phyloP scores from a whole-genome alignment of 2,797 vertebrate genomes.

The Cichlasoma orientale region DNA sequence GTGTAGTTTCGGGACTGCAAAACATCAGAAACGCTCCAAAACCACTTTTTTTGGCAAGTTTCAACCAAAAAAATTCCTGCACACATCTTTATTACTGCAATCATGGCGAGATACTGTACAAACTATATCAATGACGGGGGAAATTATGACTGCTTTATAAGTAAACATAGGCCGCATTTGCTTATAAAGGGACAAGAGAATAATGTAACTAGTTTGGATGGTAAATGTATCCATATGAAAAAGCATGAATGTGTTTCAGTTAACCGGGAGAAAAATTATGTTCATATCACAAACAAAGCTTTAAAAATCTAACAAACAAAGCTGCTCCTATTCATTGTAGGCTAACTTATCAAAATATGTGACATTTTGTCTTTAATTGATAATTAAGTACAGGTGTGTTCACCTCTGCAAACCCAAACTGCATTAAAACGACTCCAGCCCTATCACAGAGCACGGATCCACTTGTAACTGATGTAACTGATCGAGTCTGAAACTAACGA shows the following conservation, averaged over 20 bases:
- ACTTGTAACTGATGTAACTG: not conserved
- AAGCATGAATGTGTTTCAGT: not conserved
- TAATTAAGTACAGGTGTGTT: not conserved
- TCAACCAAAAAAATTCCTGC: too few relatives aligned
- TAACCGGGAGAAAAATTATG: not conserved
- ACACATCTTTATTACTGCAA: not conserved
- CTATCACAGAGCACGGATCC: not conserved
- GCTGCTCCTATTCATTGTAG: not conserved
- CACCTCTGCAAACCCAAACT: not conserved
- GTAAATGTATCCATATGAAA: not conserved
- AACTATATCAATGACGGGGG: not conserved
- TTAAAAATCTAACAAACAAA: not conserved
- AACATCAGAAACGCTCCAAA: too few relatives aligned
- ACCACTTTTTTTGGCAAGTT: too few relatives aligned
- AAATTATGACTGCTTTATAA: not conserved
- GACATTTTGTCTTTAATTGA: not conserved
- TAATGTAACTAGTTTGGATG: not conserved
- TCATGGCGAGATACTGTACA: not conserved
- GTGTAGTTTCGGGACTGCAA: too few relatives aligned
- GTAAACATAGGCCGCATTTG: not conserved
- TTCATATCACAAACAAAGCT: not conserved
- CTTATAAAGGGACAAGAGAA: too few relatives aligned
- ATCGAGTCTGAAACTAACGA: not conserved
- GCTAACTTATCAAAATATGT: not conserved
- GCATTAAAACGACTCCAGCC: not conserved